Base-by-base conservation (phyloP, 2,888 invertebrate genomes). In the Eugnorisma glareosa region DNA sequence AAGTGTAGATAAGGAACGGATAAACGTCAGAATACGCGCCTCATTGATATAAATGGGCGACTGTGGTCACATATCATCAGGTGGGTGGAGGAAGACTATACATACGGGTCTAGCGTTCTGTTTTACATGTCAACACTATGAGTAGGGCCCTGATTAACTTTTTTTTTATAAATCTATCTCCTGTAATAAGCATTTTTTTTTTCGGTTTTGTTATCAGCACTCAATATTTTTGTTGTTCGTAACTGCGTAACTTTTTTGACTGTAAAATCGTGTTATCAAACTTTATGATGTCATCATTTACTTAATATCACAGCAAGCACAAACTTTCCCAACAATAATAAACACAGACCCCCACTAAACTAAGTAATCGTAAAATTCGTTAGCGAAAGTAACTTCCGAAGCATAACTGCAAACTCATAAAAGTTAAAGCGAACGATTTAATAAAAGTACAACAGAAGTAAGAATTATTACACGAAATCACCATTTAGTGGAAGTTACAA, bases 401-500 rank as follows among this genome's bases (percentile, higher is more conserved):
- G 86, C 79, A 75, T 83, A 87, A 88, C 88, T 86, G 87, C 89
- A 89, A 91, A 93, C 90, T 91, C 89, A 89, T 92, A 92, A 93
- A 93, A 93, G 91, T 93, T 93, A 87, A 91, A 91, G 89, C 89
- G 85, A 84, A 89, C 90, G 88, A 91, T 92, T 93, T 91, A 92
- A 92, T 93, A 92, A 91, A 92, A 93, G 91, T 91, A 91, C 89
- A 91, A 88, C 89, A 88, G 91, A 93, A 93, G 92, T 92, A 93
- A 90, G 92, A 95, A 95, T 94, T 93, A 95, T 94, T 93, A 92
- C 93, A 94, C 93, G 90, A 91, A 93, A 95, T 94, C 95, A 94
- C 95, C 94, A 95, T 95, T 96, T 94, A 95, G 93, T 93, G 90
- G 92, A 91, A 94, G 94, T 94, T 94, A 94, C 94, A 94, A 94